A percentile compares a stretch with the other conserved stretches of the same genome.
phyloP scores from a whole-genome alignment of 2,797 vertebrate genomes.

The Phoeniculus purpureus region DNA sequence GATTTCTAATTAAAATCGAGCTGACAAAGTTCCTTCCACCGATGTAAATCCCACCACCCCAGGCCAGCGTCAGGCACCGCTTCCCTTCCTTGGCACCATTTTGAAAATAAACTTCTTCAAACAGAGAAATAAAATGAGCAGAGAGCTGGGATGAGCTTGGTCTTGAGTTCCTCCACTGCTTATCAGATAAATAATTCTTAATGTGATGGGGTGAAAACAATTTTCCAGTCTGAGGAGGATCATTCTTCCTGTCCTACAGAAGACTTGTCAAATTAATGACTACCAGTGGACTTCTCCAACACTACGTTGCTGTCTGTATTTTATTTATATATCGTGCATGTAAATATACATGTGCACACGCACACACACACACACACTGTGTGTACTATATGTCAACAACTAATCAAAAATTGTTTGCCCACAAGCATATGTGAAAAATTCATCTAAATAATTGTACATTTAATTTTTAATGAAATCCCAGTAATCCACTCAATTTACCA shows the following conservation, averaged over 20 bases:
- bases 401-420: constrained; percentile 74
- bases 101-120: neutral
- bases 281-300: constrained; percentile 55
- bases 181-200: neutral
- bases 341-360: constrained; percentile 71
- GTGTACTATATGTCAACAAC: constrained; percentile 71
- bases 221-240: constrained; percentile 6
- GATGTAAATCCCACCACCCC: neutral
- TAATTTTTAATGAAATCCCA: constrained; percentile 72
- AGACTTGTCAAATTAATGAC: constrained; percentile 57
- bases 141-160: neutral
- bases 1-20: constrained; percentile 72
- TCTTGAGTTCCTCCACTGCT: neutral
- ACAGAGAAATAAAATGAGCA: neutral
- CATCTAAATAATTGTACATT: constrained; percentile 75
- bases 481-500: constrained; percentile 44
- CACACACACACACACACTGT: constrained; percentile 59
- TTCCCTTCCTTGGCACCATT: fast-evolving
- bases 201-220: neutral
- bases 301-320: constrained; percentile 58
- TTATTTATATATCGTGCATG: constrained; percentile 72
- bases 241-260: neutral
- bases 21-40: constrained; percentile 35
- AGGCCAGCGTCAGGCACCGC: neutral
- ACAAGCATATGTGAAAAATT: constrained; percentile 73